Evolutionary conservation across 2,797 vertebrate species (phyloP).

Genomic region (Petrocephalus sullivani): DNA sequence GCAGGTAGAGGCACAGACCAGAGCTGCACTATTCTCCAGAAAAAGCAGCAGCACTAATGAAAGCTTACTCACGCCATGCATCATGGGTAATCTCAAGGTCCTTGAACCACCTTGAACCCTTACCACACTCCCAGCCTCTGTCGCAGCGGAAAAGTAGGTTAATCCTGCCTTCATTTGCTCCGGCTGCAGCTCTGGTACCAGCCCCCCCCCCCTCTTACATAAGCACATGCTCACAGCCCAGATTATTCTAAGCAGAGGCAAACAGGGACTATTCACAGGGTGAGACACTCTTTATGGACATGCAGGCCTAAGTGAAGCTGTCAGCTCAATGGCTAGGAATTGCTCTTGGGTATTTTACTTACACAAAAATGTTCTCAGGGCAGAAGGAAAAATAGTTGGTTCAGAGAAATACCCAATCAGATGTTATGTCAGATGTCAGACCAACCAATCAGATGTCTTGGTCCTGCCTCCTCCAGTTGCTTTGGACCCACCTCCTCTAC

Average conservation of each 20-base stretch:
- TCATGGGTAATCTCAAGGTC: conserved; percentile 13
- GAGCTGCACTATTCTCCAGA: neutral
- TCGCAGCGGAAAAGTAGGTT: conserved; percentile 47
- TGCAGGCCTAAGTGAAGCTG: conserved; percentile 4
- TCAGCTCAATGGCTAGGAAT: neutral
- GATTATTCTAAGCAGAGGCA: conserved; percentile 45
- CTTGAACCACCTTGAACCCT: conserved; percentile 10
- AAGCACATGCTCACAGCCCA: conserved; percentile 15
- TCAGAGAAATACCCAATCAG: too few relatives aligned
- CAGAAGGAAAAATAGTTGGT: too few relatives aligned
- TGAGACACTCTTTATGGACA: conserved; percentile 28
- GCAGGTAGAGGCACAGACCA: neutral
- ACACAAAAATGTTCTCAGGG: too few relatives aligned
- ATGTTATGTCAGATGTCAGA: too few relatives aligned
- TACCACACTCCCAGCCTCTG: conserved; percentile 20
- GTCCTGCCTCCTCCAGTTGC: too few relatives aligned
- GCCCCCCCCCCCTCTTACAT: conserved; percentile 30
- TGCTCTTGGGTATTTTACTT: too few relatives aligned
- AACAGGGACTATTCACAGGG: conserved; percentile 35
- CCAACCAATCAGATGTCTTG: too few relatives aligned
- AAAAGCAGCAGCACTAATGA: neutral
- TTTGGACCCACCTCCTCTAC: too few relatives aligned
- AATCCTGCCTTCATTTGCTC: conserved; percentile 38
- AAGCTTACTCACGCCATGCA: neutral
- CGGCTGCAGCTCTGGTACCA: neutral